A percentile compares a stretch with the other conserved stretches of the same genome.
Evolutionary conservation across 2,113 vertebrate species (phyloP).

Genomic region (Phylloscopus trochiloides): DNA sequence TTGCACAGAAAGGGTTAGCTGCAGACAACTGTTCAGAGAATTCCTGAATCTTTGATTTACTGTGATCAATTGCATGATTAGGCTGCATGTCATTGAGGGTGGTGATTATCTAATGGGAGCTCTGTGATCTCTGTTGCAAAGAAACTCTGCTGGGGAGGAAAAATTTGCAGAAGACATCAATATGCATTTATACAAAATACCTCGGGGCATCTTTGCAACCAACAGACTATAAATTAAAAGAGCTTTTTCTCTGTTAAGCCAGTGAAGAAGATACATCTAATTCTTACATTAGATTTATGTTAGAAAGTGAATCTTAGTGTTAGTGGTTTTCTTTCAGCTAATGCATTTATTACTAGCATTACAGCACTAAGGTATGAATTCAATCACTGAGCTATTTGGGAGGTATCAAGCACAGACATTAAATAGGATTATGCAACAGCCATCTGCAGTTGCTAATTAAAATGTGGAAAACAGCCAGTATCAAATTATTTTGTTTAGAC

Average conservation of each 20-base stretch:
- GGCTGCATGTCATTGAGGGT: not conserved
- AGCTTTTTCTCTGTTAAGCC: not conserved
- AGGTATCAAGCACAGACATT: constrained; percentile 16
- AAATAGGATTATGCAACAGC: constrained; percentile 43
- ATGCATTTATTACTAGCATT: not conserved
- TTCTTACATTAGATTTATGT: not conserved
- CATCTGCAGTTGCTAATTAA: constrained; percentile 30
- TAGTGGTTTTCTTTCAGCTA: not conserved
- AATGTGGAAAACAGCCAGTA: constrained; percentile 36
- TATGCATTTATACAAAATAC: constrained; percentile 19
- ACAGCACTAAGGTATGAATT: not conserved
- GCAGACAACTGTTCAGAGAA: not conserved
- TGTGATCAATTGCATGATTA: not conserved
- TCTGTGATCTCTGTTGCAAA: not conserved
- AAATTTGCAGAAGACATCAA: not conserved
- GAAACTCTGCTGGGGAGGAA: not conserved
- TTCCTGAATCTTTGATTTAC: not conserved
- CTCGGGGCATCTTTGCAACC: not conserved
- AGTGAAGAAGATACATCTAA: not conserved
- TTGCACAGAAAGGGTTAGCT: not conserved
- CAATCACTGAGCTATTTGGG: not conserved
- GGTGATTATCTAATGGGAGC: not conserved
- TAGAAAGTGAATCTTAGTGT: not conserved
- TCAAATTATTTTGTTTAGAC: constrained; percentile 21
- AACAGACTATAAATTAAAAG: not conserved